Conservation (phyloP, 2,797 vertebrate species). For the Tauraco hartlaubi region DNA sequence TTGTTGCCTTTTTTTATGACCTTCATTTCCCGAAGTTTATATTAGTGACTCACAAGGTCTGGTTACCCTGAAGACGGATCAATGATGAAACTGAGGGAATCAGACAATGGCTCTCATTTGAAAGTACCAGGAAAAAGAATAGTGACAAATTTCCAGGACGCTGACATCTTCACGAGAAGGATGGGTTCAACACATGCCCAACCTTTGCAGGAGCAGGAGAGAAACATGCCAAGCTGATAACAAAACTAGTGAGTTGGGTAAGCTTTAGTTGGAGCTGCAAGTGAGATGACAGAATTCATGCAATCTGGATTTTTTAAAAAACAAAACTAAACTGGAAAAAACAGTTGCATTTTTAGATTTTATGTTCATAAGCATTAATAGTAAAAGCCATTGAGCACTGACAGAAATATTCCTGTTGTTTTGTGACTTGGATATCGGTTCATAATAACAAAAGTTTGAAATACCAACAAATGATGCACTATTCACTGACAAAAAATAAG, state of each 20-base stretch:
- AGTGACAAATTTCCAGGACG: neutral
- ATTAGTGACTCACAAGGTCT: neutral
- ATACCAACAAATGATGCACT: neutral
- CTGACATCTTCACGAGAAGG: neutral
- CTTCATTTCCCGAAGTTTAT: neutral
- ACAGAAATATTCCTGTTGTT: neutral
- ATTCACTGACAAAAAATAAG: neutral
- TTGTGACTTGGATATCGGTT: neutral
- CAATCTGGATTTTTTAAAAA: neutral
- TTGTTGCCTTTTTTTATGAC: neutral
- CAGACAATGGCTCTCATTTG: neutral
- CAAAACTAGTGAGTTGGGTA: neutral
- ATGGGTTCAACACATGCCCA: neutral
- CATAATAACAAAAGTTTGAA: neutral
- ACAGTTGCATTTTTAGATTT: neutral
- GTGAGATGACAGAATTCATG: neutral
- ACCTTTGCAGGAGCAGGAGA: neutral
- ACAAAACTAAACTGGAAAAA: neutral
- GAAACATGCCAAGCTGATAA: neutral
- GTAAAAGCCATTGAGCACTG: neutral
- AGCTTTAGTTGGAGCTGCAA: neutral
- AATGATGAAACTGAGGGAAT: neutral
- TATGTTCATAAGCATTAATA: neutral
- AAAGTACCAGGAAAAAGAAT: neutral
- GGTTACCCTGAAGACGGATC: neutral